Evolutionary conservation across 1,140 invertebrate species (phyloP).

Genomic region (Halesus radiatus): DNA sequence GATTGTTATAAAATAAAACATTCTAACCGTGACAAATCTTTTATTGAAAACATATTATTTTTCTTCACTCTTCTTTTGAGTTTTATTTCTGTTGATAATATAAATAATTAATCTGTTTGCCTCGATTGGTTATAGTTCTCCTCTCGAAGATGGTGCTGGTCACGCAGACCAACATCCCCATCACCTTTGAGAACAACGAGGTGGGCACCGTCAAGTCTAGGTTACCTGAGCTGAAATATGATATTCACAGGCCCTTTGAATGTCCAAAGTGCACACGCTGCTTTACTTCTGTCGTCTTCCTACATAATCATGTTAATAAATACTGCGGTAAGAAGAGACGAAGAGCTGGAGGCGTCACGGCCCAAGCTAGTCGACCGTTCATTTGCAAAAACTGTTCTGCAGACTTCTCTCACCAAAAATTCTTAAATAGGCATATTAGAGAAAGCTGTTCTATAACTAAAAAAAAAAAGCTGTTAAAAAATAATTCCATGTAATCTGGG

Average conservation of each 20-base stretch:
- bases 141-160: constrained; percentile 33
- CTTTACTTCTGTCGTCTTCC: constrained; percentile 47
- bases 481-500: too few species aligned
- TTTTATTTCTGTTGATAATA: not conserved
- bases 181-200: constrained; percentile 31
- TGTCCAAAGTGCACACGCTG: constrained; percentile 45
- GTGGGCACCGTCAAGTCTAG: not conserved
- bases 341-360: not conserved
- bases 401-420: constrained; percentile 51
- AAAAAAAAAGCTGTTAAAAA: not conserved
- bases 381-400: constrained; percentile 45
- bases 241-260: constrained; percentile 45
- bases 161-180: constrained; percentile 31
- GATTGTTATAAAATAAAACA: not conserved
- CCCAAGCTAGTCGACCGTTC: constrained; percentile 37
- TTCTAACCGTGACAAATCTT: constrained; percentile 25
- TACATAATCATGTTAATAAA: constrained; percentile 48
- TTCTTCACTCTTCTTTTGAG: constrained; percentile 38
- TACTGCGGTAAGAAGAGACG: constrained; percentile 43
- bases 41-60: constrained; percentile 41
- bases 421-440: constrained; percentile 55
- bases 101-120: not conserved
- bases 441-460: constrained; percentile 41
- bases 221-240: constrained; percentile 15
- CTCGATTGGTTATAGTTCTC: constrained; percentile 28